phyloP scores from a whole-genome alignment of 1,140 invertebrate genomes.

The Drosophila kanapiae region DNA sequence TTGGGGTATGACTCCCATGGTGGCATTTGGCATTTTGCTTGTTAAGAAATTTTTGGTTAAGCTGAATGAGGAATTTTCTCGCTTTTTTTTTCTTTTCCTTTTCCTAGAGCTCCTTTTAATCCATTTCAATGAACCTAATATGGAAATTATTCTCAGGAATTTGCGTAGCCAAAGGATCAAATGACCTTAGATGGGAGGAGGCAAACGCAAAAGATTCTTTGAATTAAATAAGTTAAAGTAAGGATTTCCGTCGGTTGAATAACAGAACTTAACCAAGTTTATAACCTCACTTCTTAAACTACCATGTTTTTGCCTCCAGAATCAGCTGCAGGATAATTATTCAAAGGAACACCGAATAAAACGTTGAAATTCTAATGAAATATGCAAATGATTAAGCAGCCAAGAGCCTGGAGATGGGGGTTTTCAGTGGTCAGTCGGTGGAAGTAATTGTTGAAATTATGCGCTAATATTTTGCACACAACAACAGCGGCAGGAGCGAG shows the following conservation, averaged over 20 bases:
- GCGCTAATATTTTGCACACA: conserved; percentile 57
- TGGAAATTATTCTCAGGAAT: conserved; percentile 59
- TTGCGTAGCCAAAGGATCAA: background rate
- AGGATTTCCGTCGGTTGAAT: background rate
- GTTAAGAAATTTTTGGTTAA: conserved; percentile 50
- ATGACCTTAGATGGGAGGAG: conserved; percentile 2
- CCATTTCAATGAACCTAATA: conserved; percentile 65
- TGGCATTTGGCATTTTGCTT: conserved; percentile 59
- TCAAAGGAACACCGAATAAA: conserved; percentile 16
- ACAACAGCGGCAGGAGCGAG: background rate
- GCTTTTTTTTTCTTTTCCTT: conserved; percentile 9
- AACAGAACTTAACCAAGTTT: background rate
- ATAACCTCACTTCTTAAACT: background rate
- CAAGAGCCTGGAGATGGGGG: background rate
- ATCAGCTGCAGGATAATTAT: conserved; percentile 37
- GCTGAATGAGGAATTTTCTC: conserved; percentile 53
- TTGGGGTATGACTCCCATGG: conserved; percentile 12
- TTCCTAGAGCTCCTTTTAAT: conserved; percentile 46
- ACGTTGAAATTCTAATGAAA: conserved; percentile 56
- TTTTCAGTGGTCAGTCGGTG: conserved; percentile 53
- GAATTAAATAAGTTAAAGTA: conserved; percentile 8
- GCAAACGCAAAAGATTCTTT: conserved; percentile 7
- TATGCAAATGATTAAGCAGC: conserved; percentile 61
- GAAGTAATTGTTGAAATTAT: conserved; percentile 72
- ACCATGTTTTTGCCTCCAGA: background rate